Conservation (phyloP, 2,797 vertebrate species). For the Cuculus canorus region DNA sequence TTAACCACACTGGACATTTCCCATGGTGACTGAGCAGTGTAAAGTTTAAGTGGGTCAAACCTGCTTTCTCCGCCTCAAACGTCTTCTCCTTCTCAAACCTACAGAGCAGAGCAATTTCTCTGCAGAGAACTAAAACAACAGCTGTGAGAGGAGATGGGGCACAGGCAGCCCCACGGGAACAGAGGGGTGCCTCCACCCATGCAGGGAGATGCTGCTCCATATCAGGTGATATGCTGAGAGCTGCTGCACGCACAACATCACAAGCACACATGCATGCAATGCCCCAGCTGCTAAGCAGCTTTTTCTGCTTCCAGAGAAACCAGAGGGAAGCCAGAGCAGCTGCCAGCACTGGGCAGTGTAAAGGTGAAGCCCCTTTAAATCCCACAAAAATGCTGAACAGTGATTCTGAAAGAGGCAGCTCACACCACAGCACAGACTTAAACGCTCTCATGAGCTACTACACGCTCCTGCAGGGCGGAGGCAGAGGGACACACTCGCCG, state of each 20-base stretch:
- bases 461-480: not conserved
- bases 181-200: not conserved
- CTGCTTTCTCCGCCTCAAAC: rapidly evolving
- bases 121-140: not conserved
- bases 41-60: not conserved
- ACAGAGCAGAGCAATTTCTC: not conserved
- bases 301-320: not conserved
- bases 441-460: rapidly evolving
- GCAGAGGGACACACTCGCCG: not conserved
- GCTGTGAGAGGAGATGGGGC: not conserved
- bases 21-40: rapidly evolving
- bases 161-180: rapidly evolving
- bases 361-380: not conserved
- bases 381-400: not conserved
- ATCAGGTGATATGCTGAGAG: not conserved
- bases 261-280: not conserved
- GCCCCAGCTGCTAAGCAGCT: not conserved
- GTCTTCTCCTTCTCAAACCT: not conserved
- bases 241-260: not conserved
- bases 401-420: not conserved
- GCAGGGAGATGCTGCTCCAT: not conserved
- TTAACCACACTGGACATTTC: not conserved
- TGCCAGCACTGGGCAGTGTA: not conserved
- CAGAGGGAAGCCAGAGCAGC: not conserved
- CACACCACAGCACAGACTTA: not conserved